Base-by-base conservation (phyloP, 35 echinoderm and acorn worm species). In the Apostichopus parvimensis region DNA sequence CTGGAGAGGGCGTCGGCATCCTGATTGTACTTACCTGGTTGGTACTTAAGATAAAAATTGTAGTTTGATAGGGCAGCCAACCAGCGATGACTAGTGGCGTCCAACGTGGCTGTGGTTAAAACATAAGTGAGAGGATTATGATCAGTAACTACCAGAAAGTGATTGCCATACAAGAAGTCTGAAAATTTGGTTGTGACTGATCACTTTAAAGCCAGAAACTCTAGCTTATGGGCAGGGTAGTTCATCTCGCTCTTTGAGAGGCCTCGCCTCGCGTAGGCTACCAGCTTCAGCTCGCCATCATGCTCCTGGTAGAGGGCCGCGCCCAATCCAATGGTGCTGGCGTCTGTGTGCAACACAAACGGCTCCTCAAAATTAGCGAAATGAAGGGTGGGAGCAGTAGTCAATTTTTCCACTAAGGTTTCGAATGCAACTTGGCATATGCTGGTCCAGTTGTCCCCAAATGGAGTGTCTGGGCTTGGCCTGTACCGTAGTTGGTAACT, bases 351-450 rank as follows among this genome's bases (percentile, higher is more conserved):
- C 8, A 97, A 45, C 1, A 94, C 54, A 70, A 97, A 95, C 0
- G 93, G 95, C 79, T 94, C 79, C 15, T 91, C 82, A 56, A 91
- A 95, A 87, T 97, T 91, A 14, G 91, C 93, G 90, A 84, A 97
- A 64, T 92, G 72, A 0, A 93, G 73, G 24, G 81, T 88, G 1
- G 92, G 92, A 0, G 75, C 22, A 52, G 83, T 57, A 17, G 92
- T 87, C 4, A 71, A n/a, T 45, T 54, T 88, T 9, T 76, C 57
- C 8, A 98, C 45, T 9, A 95, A 76, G 9, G 66, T 78, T 6
- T 90, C 84, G 57, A 89, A 93, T 0, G 86, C 66, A 58, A 53
- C 56, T 11, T 93, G 92, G 86, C 92, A 93, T 6, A 54, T 26
- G 18, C 79, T 21, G 75, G 34, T 88, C 92, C 92, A 93, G 56